These are phyloP conservation scores for Acrocephalus scirpaceus DNA, from an alignment of 2,797 vertebrate species.

Conservation along the genomic window DNA sequence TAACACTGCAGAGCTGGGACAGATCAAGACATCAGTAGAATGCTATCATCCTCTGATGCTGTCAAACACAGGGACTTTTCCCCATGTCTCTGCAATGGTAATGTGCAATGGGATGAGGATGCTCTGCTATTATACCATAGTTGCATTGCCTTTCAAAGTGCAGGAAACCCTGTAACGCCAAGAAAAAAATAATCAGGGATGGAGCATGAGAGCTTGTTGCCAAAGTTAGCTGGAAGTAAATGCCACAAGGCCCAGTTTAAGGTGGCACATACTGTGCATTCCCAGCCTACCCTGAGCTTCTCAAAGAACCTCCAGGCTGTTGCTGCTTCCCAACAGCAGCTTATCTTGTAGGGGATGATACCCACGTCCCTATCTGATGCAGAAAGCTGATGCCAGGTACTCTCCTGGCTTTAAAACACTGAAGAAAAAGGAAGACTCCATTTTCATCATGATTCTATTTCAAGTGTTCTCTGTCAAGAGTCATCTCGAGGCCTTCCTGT, in stretches of 20 bases:
- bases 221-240: not conserved
- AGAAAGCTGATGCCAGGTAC: not conserved
- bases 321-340: not conserved
- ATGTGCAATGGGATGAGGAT: not conserved
- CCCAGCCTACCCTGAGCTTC: not conserved
- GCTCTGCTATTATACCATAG: not conserved
- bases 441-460: not conserved
- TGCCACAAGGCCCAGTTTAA: not conserved
- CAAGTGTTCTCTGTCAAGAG: not conserved
- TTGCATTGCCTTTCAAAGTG: not conserved
- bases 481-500: not conserved
- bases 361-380: not conserved
- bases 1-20: not conserved
- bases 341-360: not conserved
- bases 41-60: not conserved
- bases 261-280: rapidly evolving
- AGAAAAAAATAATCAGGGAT: not conserved
- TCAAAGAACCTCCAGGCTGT: not conserved
- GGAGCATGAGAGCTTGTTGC: not conserved
- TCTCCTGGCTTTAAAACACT: not conserved
- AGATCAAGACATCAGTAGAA: not conserved
- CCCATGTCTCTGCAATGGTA: not conserved
- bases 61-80: not conserved
- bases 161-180: not conserved
- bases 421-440: not conserved